A percentile compares a stretch with the other conserved stretches of the same genome.
Evolutionary conservation across 1,140 invertebrate genomes (phyloP).

Genomic region (Trissolcus basalis): DNA sequence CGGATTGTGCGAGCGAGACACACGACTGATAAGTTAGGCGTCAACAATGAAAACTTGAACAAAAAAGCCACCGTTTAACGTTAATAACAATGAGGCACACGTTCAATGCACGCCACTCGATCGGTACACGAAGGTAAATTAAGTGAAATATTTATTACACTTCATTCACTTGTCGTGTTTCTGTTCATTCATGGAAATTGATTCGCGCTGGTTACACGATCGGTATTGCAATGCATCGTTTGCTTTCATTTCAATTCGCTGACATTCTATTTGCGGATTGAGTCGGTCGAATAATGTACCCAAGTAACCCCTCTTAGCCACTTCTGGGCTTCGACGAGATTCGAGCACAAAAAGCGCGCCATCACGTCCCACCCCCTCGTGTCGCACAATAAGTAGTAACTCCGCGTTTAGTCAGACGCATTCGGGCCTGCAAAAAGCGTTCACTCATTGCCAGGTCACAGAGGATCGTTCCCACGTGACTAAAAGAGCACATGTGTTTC

Average conservation of each 20-base stretch:
- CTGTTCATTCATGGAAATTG: slow-evolving; percentile 23
- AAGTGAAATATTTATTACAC: slow-evolving; percentile 18
- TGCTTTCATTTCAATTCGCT: not conserved
- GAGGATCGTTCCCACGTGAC: slow-evolving; percentile 35
- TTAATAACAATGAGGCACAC: no score
- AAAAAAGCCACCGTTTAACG: no score
- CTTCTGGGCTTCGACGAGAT: not conserved
- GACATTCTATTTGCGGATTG: not conserved
- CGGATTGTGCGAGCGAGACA: no score
- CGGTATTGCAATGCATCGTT: not conserved
- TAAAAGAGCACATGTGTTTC: slow-evolving; percentile 45
- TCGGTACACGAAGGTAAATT: slow-evolving; percentile 4
- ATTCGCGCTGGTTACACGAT: not conserved
- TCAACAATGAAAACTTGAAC: no score
- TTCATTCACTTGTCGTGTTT: slow-evolving; percentile 15
- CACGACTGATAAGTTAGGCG: no score
- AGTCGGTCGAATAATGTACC: slow-evolving; percentile 9
- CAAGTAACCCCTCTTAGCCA: slow-evolving; percentile 16
- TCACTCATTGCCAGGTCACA: not conserved
- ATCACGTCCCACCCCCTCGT: slow-evolving; percentile 9
- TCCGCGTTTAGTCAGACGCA: slow-evolving; percentile 18
- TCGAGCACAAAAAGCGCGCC: slow-evolving; percentile 30
- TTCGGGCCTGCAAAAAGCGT: slow-evolving; percentile 8
- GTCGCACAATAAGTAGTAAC: slow-evolving; percentile 25
- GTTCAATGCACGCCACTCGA: not conserved